Evolutionary conservation across 2,888 invertebrate species (phyloP).

Genomic region (Pherbina coryleti): DNA sequence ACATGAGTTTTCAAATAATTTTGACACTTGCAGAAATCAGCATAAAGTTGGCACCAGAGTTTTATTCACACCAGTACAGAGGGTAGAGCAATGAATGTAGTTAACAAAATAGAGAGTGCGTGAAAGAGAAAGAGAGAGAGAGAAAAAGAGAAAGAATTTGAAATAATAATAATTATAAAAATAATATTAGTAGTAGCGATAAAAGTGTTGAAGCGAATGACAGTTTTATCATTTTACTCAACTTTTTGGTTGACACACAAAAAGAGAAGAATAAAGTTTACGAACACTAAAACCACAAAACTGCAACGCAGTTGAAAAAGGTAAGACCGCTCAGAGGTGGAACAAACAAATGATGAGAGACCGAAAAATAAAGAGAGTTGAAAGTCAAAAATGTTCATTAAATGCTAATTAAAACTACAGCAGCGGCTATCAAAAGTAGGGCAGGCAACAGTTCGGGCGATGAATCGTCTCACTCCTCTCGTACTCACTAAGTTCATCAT

Average conservation of each 20-base stretch:
- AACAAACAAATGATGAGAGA: not conserved
- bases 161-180: too few species aligned
- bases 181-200: not conserved
- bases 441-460: not conserved
- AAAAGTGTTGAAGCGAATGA: slow-evolving; percentile 5
- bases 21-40: slow-evolving; percentile 4
- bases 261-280: too few species aligned
- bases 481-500: not conserved
- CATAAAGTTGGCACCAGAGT: not conserved
- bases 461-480: not conserved
- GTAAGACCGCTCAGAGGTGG: not conserved
- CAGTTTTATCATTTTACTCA: slow-evolving; percentile 1
- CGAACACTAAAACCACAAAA: too few species aligned
- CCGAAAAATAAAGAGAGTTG: not conserved
- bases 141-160: too few species aligned
- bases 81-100: too few species aligned
- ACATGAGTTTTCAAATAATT: not conserved
- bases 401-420: slow-evolving; percentile 8
- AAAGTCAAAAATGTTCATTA: slow-evolving; percentile 7
- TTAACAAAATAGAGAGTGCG: too few species aligned
- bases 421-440: not conserved
- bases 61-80: not conserved
- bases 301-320: too few species aligned
- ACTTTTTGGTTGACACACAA: not conserved
- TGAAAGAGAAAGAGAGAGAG: too few species aligned